These are phyloP conservation scores for Muraenolepis orangiensis DNA, from an alignment of 2,797 vertebrate genomes.

Conservation along the genomic window DNA sequence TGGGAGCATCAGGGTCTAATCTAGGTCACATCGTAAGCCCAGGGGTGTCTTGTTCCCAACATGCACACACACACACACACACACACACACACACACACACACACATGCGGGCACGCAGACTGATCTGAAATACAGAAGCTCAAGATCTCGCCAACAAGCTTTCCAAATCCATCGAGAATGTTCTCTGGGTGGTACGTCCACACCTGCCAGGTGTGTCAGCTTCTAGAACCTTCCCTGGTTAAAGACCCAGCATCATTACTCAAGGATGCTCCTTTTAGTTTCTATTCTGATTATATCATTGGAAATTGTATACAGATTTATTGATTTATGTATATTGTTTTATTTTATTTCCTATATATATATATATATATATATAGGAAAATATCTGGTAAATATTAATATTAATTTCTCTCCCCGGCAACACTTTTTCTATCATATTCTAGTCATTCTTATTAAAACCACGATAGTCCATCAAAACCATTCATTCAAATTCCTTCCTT, in stretches of 20 bases:
- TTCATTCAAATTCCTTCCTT: background rate
- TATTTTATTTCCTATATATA: too few relatives aligned
- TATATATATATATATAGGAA: background rate
- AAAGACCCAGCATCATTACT: background rate
- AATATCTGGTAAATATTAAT: background rate
- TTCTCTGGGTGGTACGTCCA: background rate
- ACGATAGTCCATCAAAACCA: background rate
- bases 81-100: constrained; percentile 11
- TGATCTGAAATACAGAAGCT: background rate
- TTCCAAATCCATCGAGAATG: background rate
- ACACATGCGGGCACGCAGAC: background rate
- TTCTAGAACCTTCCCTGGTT: background rate
- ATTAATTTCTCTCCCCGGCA: background rate
- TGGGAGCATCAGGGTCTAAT: constrained; percentile 66
- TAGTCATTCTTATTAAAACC: background rate
- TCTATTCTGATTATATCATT: too few relatives aligned
- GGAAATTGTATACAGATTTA: background rate
- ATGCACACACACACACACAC: constrained; percentile 24
- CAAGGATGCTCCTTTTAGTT: background rate
- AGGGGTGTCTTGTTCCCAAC: constrained; percentile 56
- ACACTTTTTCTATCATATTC: background rate
- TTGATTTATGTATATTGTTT: background rate
- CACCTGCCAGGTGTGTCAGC: background rate
- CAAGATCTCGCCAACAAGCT: constrained; percentile 1
- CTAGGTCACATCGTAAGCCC: constrained; percentile 71